These are phyloP conservation scores for Drosophila murphyi DNA, from an alignment of 1,140 invertebrate species.

Conservation along the genomic window DNA sequence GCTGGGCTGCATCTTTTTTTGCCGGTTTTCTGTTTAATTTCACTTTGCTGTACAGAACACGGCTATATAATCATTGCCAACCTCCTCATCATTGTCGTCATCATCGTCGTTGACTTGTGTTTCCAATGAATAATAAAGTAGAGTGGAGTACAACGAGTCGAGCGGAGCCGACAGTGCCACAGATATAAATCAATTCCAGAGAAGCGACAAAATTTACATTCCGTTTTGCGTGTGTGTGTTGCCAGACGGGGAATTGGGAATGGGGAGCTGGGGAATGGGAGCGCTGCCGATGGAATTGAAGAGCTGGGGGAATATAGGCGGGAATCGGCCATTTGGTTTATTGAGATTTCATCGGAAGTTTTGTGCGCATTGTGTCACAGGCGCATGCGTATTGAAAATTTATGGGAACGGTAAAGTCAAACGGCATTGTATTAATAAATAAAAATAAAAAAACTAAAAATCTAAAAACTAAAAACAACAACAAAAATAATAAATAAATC, in stretches of 20 bases:
- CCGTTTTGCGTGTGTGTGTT: constrained; percentile 49
- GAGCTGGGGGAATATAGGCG: background rate
- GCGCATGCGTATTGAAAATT: constrained; percentile 72
- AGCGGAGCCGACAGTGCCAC: constrained; percentile 37
- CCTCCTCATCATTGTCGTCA: constrained; percentile 33
- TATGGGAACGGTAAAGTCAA: constrained; percentile 74
- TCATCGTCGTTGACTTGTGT: constrained; percentile 49
- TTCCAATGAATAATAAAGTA: constrained; percentile 81
- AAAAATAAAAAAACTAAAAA: constrained; percentile 46
- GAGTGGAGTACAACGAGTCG: constrained; percentile 59
- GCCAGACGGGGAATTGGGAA: constrained; percentile 1
- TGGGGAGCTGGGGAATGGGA: background rate
- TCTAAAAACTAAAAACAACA: constrained; percentile 26
- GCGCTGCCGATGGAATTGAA: constrained; percentile 2
- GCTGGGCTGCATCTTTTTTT: constrained; percentile 9
- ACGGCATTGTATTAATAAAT: constrained; percentile 78
- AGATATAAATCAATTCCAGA: constrained; percentile 81
- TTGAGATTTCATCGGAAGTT: constrained; percentile 78
- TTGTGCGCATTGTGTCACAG: constrained; percentile 63
- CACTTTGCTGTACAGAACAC: constrained; percentile 33
- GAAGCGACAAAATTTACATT: constrained; percentile 82
- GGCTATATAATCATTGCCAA: constrained; percentile 25
- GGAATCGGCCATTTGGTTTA: constrained; percentile 59
- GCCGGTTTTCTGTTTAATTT: constrained; percentile 70
- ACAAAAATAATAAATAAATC: constrained; percentile 37